Evolutionary conservation across 2,888 invertebrate species (phyloP).

Genomic region (Lasius fuliginosus): DNA sequence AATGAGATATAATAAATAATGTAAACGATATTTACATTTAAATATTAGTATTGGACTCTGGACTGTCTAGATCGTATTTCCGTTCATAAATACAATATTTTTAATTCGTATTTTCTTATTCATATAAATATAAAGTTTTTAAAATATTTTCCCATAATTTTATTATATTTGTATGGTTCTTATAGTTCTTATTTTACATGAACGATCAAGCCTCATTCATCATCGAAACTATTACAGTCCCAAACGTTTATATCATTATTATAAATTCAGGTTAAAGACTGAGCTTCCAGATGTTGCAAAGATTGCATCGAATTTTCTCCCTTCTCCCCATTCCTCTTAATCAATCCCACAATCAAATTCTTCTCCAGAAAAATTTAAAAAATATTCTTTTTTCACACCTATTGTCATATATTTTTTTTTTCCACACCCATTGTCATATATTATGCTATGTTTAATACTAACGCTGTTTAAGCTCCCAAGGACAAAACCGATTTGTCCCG

Average conservation of each 20-base stretch:
- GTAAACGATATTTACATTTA: too few relatives aligned
- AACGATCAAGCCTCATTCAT: not conserved
- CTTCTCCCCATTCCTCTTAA: not conserved
- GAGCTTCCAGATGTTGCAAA: not conserved
- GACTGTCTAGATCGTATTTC: too few relatives aligned
- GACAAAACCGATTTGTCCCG: conserved; percentile 98
- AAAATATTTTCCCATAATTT: not conserved
- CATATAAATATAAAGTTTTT: too few relatives aligned
- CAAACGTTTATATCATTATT: not conserved
- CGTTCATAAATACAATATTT: too few relatives aligned
- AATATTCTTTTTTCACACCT: not conserved
- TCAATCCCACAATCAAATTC: not conserved
- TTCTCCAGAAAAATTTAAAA: not conserved
- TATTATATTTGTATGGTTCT: not conserved
- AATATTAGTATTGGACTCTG: too few relatives aligned
- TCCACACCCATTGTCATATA: not conserved
- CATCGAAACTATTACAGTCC: not conserved
- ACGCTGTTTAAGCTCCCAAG: conserved; percentile 92
- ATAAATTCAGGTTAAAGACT: not conserved
- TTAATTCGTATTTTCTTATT: too few relatives aligned
- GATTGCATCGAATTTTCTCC: not conserved
- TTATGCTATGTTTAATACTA: conserved; percentile 77
- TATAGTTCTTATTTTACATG: not conserved
- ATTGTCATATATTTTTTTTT: too few relatives aligned
- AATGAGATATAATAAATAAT: too few relatives aligned